Evolutionary conservation across 2,113 vertebrate genomes (phyloP), one percentile per base, ranked within the genome.

Genomic region (Xenopus borealis): DNA sequence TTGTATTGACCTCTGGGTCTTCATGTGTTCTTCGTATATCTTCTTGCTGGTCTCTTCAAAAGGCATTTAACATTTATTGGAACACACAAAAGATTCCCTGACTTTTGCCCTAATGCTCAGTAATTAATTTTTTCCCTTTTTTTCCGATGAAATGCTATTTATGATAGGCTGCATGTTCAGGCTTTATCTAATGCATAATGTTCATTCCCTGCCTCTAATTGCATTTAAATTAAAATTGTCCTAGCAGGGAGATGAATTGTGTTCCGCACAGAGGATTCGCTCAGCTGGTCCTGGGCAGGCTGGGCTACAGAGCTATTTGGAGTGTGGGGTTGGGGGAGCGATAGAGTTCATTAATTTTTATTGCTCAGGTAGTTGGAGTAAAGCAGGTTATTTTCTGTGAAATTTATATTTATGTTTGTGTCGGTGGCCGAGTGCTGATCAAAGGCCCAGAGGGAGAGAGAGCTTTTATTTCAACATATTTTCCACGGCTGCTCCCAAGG

Each of bases 261-360:
- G 87, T 88, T 91, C 30, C 91, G 93, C 90, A 92, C 88, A 90
- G 93, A 62, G 91, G 93, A 94, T 92, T 91, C 90, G 92, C 91
- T 88, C 93, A 92, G 92, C 92, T 92, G 94, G 92, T 93, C 94
- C 91, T 84, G 81, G 88, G 92, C 91, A 93, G 91, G 91, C 91
- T 92, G 94, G 92, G 86, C 90, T 94, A 91, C 92, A 93, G 93
- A 93, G 93, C 90, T 90, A 93, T 95, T 94, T 92, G 89, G 90
- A 90, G 78, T 85, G 47, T 89, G 89, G 92, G 89, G 91, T 86
- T 69, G 89, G 89, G 86, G 85, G 89, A 91, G 90, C 89, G 90
- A 93, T 93, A 91, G 88, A 94, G 92, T 93, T 95, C 92, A 92
- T 95, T 95, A 94, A 95, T 94, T 95, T 95, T 94, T 94, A 94